Conservation (phyloP, 1,140 invertebrate species). For the Diachasmimorpha longicaudata region DNA sequence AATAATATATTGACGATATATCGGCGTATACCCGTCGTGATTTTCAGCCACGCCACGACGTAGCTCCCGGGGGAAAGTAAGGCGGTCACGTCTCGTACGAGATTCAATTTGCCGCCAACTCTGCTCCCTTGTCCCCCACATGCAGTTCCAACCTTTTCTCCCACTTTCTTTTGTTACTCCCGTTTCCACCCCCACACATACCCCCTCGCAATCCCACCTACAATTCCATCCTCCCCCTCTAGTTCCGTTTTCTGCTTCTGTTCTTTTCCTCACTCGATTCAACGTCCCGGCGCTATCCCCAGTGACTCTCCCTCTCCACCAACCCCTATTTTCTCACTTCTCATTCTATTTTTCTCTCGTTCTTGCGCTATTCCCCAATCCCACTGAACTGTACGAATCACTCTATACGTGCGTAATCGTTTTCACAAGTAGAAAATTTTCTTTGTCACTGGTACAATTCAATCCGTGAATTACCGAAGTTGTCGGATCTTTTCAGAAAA, state of each 20-base stretch:
- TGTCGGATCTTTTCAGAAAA: neutral
- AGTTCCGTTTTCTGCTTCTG: conserved; percentile 21
- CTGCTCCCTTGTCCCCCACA: neutral
- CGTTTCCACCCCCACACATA: neutral
- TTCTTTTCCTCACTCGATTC: neutral
- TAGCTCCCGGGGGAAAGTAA: conserved; percentile 45
- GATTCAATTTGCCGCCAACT: conserved; percentile 55
- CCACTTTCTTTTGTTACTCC: conserved; percentile 3
- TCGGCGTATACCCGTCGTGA: conserved; percentile 44
- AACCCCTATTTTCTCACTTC: neutral
- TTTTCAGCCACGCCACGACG: conserved; percentile 54
- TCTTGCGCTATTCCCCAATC: neutral
- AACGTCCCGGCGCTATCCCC: conserved; percentile 11
- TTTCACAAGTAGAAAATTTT: conserved; percentile 1
- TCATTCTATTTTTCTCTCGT: neutral
- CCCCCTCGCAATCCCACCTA: neutral
- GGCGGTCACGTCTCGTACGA: conserved; percentile 60
- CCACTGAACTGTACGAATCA: neutral
- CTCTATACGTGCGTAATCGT: conserved; percentile 11
- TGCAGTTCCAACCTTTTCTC: conserved; percentile 16
- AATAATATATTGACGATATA: neutral
- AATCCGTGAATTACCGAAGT: neutral
- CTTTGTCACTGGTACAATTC: conserved; percentile 1
- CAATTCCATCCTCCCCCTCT: conserved; percentile 29
- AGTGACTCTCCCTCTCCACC: conserved; percentile 10